phyloP scores from a whole-genome alignment of 2,888 invertebrate genomes.

The Apotomis turbidana region DNA sequence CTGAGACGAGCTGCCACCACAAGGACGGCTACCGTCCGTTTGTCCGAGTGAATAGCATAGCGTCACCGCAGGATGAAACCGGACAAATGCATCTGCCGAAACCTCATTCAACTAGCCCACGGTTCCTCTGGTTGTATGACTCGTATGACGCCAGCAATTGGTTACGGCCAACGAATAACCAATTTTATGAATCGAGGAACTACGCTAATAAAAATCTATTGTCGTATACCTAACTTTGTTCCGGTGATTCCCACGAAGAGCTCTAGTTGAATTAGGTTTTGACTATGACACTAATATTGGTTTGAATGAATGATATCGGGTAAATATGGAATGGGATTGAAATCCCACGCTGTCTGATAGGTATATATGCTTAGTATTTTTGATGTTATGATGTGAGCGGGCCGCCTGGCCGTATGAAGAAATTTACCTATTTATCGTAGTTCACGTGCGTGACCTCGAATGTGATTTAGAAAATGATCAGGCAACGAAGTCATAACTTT shows the following conservation, averaged over 20 bases:
- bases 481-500: no score
- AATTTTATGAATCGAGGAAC: conserved; percentile 70
- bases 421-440: no score
- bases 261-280: conserved; percentile 39
- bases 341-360: conserved; percentile 24
- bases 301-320: conserved; percentile 6
- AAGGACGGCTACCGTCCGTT: conserved; percentile 28
- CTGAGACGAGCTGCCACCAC: conserved; percentile 17
- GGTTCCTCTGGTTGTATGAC: conserved; percentile 20
- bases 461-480: no score
- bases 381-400: not conserved
- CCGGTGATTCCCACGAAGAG: conserved; percentile 60
- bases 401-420: not conserved
- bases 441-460: no score
- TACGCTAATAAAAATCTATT: conserved; percentile 65
- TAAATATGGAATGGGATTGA: conserved; percentile 10
- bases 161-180: conserved; percentile 60
- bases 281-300: conserved; percentile 12
- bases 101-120: conserved; percentile 20
- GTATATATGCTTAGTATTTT: not conserved
- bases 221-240: conserved; percentile 54
- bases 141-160: conserved; percentile 49
- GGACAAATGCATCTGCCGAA: conserved; percentile 49
- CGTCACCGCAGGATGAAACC: conserved; percentile 49
- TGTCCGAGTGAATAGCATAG: conserved; percentile 32